Conservation (phyloP, 2,888 invertebrate species). For the Slavum lentiscoides region DNA sequence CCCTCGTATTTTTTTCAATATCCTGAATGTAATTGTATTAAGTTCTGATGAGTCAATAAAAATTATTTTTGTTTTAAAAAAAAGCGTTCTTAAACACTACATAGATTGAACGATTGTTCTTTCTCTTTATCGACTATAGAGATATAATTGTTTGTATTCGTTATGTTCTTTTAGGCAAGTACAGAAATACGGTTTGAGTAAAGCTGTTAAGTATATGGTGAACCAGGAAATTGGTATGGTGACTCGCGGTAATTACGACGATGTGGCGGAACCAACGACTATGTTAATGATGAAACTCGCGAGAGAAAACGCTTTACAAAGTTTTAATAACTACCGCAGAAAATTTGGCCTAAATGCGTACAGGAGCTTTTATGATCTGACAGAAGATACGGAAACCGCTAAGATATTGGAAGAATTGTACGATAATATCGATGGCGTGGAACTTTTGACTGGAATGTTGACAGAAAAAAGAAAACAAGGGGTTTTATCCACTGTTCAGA, state of each 20-base stretch:
- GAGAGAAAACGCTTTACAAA: neutral
- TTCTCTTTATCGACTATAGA: no score
- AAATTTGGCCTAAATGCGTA: neutral
- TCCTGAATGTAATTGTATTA: no score
- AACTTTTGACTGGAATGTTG: conserved; percentile 19
- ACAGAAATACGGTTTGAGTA: neutral
- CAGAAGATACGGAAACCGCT: neutral
- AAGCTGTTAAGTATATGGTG: neutral
- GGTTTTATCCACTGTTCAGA: neutral
- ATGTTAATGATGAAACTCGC: neutral
- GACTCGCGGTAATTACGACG: neutral
- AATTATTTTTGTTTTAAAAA: no score
- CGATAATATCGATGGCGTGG: neutral
- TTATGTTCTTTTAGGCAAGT: neutral
- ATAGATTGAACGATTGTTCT: no score
- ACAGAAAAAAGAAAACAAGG: neutral
- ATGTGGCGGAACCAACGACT: neutral
- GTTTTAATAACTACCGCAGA: conserved; percentile 34
- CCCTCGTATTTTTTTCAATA: no score
- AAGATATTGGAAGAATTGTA: neutral
- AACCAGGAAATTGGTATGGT: conserved; percentile 4
- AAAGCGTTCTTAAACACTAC: no score
- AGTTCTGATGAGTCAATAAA: no score
- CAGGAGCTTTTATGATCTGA: neutral
- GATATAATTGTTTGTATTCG: no score